Base-by-base conservation (phyloP, 23 tunicate genomes). In the Diplosoma virens region DNA sequence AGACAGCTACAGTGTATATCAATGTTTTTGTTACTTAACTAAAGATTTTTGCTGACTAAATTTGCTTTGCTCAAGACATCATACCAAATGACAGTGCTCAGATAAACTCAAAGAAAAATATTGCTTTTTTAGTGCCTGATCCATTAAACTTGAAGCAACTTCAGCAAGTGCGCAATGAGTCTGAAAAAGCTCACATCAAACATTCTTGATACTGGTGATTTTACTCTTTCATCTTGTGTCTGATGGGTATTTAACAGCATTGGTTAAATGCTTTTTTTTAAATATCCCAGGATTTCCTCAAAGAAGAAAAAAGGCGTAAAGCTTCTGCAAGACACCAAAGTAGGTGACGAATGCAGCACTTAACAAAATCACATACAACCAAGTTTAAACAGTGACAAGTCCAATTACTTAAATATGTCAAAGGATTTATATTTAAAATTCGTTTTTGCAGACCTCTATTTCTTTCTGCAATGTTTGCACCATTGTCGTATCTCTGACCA, bases 181-280 rank as follows among this genome's bases (percentile, higher is more conserved):
- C 3, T n/a, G 11, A 27, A 27, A 7, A 3, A 61, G 9, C 4
- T 61, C 35, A 29, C 3, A 61, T 5, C 69, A 4, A 14, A 61
- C 7, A 3, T 2, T 27, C 69, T 5, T 61, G 9, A 61, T 35
- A 22, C 69, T 26, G 69, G 28, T 61, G 6, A 61, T 61, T 61
- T 29, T 27, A n/a, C 69, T 61, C 35, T 61, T 35, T 17, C 69
- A 27, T 27, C 69, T 27, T 26, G 69, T 61, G 35, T 61, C 69
- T 5, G 69, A 29, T 3, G 34, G 35, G 30, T 6, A n/a, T n/a
- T 61, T 61, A 9, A 61, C 21, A 28, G 6, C 35, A 14, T 26
- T n/a, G n/a, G n/a, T n/a, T n/a, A n/a, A n/a, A n/a, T 61, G 34
- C 35, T 61, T 9, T n/a, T 35, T 41, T 68, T 20, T 34, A 36